Base-by-base conservation (phyloP, 2,888 invertebrate species). In the Eueremaeus valkanovi region DNA sequence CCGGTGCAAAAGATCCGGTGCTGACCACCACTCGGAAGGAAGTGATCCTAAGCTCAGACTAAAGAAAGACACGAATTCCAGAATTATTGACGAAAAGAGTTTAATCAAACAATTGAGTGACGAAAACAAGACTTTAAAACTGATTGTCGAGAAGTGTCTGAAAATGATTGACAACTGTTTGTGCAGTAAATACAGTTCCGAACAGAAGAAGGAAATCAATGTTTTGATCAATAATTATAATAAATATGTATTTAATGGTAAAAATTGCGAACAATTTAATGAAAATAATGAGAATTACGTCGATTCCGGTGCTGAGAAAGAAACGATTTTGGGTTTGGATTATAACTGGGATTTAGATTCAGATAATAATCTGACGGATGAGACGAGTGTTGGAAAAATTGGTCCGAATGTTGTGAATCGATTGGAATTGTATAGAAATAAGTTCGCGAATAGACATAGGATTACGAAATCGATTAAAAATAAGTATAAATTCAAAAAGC, bases 161-260 rank as follows among this genome's bases (percentile, higher is more conserved):
- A 40, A 70, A 42, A 70, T 70, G 21, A 70, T 70, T 24, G 70
- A 70, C 27, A 42, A 70, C 16, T 70, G 70, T 70, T 40, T 70
- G 18, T 70, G 70, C 16, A 70, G 45, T 45, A 42, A 45, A 45
- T 70, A 45, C 40, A 66, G 13, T 29, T 70, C 45, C 16, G 13
- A 70, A 45, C 27, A 70, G 18, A 42, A 45, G 27, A 70, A 70
- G 45, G 70, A 42, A 36, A n/a, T 70, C 16, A 70, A 70, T 70
- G 42, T 70, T 42, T 70, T 70, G 70, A 21, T 70, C 24, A 40
- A 42, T 42, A 42, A 29, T n/a, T 70, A 45, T 27, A 70, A 70
- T n/a, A 42, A 66, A 11, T 31, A 24, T 36, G 18, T 66, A 66
- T 40, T 31, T 40, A 24, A 40, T 18, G 9, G 9, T 5, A 63